Base-by-base conservation (phyloP, 2,113 vertebrate genomes). In the Rhinogobius similis region DNA sequence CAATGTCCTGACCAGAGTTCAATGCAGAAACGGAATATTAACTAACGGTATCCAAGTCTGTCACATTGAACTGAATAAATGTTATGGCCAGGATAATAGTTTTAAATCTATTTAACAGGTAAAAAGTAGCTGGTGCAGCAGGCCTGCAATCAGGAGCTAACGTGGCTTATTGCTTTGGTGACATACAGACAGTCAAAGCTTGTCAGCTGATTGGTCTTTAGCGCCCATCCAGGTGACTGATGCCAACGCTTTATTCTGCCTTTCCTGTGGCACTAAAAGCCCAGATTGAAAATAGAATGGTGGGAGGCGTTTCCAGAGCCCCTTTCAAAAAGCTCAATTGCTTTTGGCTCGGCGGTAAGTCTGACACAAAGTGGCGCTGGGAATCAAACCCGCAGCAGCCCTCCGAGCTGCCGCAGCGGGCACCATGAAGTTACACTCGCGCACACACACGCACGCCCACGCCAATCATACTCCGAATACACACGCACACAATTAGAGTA, bases 351-450 rank as follows among this genome's bases (percentile, higher is more conserved):
- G 39, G 83, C 10, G 82, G 85, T 78, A 73, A 71, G 82, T 79
- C 86, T 89, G 86, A 87, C 87, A 89, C 75, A 90, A 86, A 88
- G 83, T 88, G 85, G 80, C 23, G 52, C 78, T 18, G 53, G 76
- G 81, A 89, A 83, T 87, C 87, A 86, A 80, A 86, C 84, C 75
- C 52, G 24, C 79, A 61, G 73, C 11, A 68, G 50, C 78, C 79
- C 74, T 70, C 69, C 23, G 69, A 83, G 86, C 84, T 48, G 70
- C 75, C 79, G 46, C 83, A 83, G 88, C 75, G 3, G 83, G 84
- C 74, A 26, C 16, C 13, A 10, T 38, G 66, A 66, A 62, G 27
- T 48, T 14, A 55, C 46, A 41, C 72, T 82, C 63, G 76, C 75
- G 76, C 75, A 50, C 67, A 65, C 75, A 70, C 70, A 23, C 38